Percentiles rank a stretch among this genome's conserved stretches.
phyloP scores from a whole-genome alignment of 2,888 invertebrate genomes.

The Bombylius discolor region DNA sequence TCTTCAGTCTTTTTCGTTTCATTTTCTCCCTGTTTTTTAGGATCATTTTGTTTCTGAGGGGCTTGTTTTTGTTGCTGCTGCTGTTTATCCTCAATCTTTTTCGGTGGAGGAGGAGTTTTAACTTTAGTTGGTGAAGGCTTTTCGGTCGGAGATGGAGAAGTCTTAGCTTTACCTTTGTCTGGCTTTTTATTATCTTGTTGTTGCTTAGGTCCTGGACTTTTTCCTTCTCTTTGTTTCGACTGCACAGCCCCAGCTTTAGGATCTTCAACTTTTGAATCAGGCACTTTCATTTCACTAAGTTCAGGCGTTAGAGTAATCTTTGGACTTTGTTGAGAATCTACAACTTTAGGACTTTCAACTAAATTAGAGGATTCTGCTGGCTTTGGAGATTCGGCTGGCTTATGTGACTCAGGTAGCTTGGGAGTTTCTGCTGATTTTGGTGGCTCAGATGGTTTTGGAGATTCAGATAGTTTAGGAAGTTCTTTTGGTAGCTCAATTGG shows the following conservation, averaged over 20 bases:
- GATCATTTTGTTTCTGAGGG: not conserved
- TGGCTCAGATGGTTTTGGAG: constrained; percentile 47
- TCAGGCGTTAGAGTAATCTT: too few species aligned
- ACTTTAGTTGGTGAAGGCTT: constrained; percentile 63
- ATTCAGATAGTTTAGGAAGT: constrained; percentile 37
- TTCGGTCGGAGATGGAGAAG: constrained; percentile 13
- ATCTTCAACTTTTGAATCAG: too few species aligned
- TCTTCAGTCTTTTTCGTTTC: constrained; percentile 5
- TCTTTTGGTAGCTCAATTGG: constrained; percentile 73
- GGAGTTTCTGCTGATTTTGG: not conserved
- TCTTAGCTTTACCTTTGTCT: not conserved
- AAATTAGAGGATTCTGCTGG: not conserved
- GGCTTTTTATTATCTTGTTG: constrained; percentile 6
- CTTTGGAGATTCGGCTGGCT: not conserved
- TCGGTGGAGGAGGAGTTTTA: constrained; percentile 4
- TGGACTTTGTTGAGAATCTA: constrained; percentile 51
- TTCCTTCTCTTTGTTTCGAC: constrained; percentile 32
- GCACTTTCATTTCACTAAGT: too few species aligned
- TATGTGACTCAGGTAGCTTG: constrained; percentile 41
- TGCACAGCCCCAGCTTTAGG: constrained; percentile 20
- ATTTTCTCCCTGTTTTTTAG: not conserved
- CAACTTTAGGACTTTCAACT: constrained; percentile 46
- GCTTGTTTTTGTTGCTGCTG: not conserved
- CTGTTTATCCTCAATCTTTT: constrained; percentile 1
- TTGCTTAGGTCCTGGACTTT: constrained; percentile 13